phyloP scores from a whole-genome alignment of 2,888 invertebrate species.

The Sinotaia quadrata region DNA sequence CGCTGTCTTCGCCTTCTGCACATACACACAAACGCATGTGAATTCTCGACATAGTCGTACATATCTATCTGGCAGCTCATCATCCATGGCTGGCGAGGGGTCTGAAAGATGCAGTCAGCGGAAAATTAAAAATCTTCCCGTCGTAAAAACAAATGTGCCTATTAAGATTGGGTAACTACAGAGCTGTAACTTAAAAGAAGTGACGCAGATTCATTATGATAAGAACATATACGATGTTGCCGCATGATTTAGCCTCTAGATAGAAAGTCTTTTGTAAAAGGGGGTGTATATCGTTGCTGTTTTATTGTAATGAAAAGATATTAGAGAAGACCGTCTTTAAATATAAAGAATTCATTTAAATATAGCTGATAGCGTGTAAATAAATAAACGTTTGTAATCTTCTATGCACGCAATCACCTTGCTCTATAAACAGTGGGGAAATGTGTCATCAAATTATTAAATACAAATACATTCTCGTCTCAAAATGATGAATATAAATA shows the following conservation, averaged over 20 bases:
- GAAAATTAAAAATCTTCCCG: neutral
- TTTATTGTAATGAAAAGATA: too few relatives aligned
- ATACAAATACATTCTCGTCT: too few relatives aligned
- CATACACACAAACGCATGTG: neutral
- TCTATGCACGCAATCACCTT: too few relatives aligned
- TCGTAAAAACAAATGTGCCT: neutral
- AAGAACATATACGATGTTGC: neutral
- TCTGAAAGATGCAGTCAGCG: neutral
- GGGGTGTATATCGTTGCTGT: too few relatives aligned
- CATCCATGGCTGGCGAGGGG: neutral
- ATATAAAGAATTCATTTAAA: too few relatives aligned
- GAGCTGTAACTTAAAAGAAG: neutral
- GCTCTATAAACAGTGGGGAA: too few relatives aligned
- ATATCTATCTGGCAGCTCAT: neutral
- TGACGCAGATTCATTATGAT: conserved; percentile 4
- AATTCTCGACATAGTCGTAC: neutral
- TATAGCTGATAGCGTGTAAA: too few relatives aligned
- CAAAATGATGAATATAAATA: too few relatives aligned
- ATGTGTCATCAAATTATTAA: too few relatives aligned
- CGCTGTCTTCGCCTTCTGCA: neutral
- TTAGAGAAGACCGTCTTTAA: too few relatives aligned
- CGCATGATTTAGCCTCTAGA: neutral
- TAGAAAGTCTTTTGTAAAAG: neutral
- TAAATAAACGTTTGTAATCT: too few relatives aligned
- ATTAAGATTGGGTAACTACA: conserved; percentile 1